phyloP scores from a whole-genome alignment of 2,888 invertebrate species.

The Meiosimyza platycephala region DNA sequence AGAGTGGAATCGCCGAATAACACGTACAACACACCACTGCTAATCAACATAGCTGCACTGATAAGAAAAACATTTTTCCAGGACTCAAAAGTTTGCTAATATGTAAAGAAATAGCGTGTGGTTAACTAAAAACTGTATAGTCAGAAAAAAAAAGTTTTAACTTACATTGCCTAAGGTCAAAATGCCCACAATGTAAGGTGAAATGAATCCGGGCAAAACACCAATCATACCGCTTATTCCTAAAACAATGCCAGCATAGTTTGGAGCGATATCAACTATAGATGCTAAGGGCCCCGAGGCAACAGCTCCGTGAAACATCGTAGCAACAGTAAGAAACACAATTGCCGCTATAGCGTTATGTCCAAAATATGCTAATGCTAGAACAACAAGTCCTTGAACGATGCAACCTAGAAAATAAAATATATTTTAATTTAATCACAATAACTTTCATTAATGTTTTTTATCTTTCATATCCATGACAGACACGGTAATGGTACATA shows the following conservation, averaged over 20 bases:
- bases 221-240: conserved; percentile 74
- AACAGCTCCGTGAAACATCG: conserved; percentile 75
- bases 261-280: conserved; percentile 77
- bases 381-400: conserved; percentile 72
- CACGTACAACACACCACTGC: conserved; percentile 69
- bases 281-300: conserved; percentile 76
- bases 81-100: conserved; percentile 72
- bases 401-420: conserved; percentile 69
- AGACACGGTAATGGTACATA: too few relatives aligned
- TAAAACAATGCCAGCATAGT: conserved; percentile 71
- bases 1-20: conserved; percentile 71
- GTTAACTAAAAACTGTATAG: not conserved
- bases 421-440: too few relatives aligned
- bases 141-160: conserved; percentile 43
- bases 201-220: conserved; percentile 72
- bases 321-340: conserved; percentile 73
- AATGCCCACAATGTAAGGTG: conserved; percentile 73
- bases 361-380: conserved; percentile 74
- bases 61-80: conserved; percentile 75
- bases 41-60: conserved; percentile 68
- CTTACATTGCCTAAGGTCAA: conserved; percentile 75
- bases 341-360: conserved; percentile 73
- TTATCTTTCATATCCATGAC: too few relatives aligned
- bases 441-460: too few relatives aligned
- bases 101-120: conserved; percentile 41